Percentiles rank a stretch among this genome's conserved stretches.
Evolutionary conservation across 2,888 invertebrate species (phyloP).

Genomic region (Epirrhoe alternata): DNA sequence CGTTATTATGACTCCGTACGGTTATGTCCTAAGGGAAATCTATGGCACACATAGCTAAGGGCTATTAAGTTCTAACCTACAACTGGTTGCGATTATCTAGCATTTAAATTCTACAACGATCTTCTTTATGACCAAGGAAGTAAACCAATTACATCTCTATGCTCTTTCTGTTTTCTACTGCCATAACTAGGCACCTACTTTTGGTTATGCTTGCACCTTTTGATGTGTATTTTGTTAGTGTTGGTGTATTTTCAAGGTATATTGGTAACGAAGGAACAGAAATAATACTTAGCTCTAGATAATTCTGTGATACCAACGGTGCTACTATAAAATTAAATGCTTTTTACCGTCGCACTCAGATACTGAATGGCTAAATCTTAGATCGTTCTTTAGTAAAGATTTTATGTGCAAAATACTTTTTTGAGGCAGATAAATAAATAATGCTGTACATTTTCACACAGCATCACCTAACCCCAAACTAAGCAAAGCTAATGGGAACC

Average conservation of each 20-base stretch:
- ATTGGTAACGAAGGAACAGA: no score
- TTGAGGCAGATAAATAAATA: background rate
- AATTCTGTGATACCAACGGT: no score
- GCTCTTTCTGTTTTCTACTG: slow-evolving; percentile 8
- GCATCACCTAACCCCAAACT: no score
- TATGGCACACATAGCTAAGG: slow-evolving; percentile 21
- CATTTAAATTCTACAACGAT: background rate
- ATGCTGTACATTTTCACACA: no score
- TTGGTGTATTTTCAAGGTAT: no score
- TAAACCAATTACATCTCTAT: slow-evolving; percentile 9
- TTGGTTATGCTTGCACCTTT: background rate
- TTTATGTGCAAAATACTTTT: background rate
- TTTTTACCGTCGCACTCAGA: no score
- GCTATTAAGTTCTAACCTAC: slow-evolving; percentile 10
- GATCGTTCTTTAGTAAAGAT: no score
- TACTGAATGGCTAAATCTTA: no score
- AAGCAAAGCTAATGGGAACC: no score
- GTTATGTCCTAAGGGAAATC: slow-evolving; percentile 14
- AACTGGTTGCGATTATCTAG: background rate
- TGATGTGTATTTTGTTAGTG: no score
- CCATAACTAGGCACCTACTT: slow-evolving; percentile 5
- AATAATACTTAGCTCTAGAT: no score
- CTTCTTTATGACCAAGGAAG: slow-evolving; percentile 2
- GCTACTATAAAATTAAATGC: no score
- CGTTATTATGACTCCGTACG: background rate